Evolutionary conservation across 2,113 vertebrate species (phyloP), one percentile per base, ranked within the genome.

Genomic region (Lutjanus erythropterus): DNA sequence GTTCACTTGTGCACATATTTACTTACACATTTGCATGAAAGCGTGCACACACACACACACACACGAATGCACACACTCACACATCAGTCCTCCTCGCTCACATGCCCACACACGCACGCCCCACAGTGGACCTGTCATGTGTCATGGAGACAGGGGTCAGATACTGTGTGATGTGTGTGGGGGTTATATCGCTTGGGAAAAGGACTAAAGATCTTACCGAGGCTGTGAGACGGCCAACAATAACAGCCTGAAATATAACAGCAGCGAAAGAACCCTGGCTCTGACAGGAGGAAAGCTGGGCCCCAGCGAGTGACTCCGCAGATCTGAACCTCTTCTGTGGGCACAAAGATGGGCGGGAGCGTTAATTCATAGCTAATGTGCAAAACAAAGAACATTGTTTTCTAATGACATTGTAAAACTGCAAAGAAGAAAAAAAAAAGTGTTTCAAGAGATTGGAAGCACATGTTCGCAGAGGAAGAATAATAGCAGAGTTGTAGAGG

Each of bases 181-280:
- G 96, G 96, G 97, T 96, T 96, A 95, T 97, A 97, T 97, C 96
- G 90, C 96, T 96, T 97, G 96, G 97, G 97, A 97, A 97, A 96
- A 96, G 90, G 95, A 95, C 95, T 94, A 96, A 96, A 96, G 96
- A 97, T 95, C 96, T 94, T 93, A 96, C 95, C 76, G 93, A 95
- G 95, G 92, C 93, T 94, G 91, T 89, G 89, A 89, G 6, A 2
- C 93, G 90, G 97, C 97, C 97, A 98, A 97, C 94, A 96, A 97
- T 96, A 97, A 97, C 95, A 98, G 96, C 95, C 96, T 96, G 96
- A 97, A 97, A 97, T 96, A 96, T 96, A 93, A 87, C 94, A 95
- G 94, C 91, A 94, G 90, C 78, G 91, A 94, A 94, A 87, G 86
- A 88, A 78, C 55, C 71, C 64, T 86, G 0, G 6, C 87, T 81